Evolutionary conservation across 2,888 invertebrate genomes (phyloP).

Genomic region (Scaptomyza flava): DNA sequence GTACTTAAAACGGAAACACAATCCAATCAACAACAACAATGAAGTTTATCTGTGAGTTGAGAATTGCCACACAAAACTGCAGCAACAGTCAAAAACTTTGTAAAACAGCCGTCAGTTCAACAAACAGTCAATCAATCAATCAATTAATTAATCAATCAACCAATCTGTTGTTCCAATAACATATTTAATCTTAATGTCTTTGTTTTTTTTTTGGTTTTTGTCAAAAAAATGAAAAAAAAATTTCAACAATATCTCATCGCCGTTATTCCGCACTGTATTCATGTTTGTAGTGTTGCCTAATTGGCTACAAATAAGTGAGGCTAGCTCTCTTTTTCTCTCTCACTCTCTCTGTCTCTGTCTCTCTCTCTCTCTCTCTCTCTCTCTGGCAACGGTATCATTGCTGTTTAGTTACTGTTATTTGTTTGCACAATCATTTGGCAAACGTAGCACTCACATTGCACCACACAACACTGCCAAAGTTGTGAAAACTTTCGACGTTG

Average conservation of each 20-base stretch:
- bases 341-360: too few relatives aligned
- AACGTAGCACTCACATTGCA: conserved; percentile 49
- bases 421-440: conserved; percentile 38
- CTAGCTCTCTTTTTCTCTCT: neutral
- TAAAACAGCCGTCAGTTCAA: conserved; percentile 10
- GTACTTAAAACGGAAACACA: conserved; percentile 52
- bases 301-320: conserved; percentile 9
- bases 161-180: conserved; percentile 1
- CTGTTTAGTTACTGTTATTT: conserved; percentile 32
- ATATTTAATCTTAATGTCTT: neutral
- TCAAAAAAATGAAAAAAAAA: neutral
- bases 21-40: conserved; percentile 47
- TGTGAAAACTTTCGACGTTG: conserved; percentile 26
- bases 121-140: conserved; percentile 16
- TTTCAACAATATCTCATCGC: conserved; percentile 1
- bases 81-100: conserved; percentile 31
- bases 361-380: neutral
- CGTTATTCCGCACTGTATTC: conserved; percentile 2
- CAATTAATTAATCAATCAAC: conserved; percentile 3
- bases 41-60: conserved; percentile 40
- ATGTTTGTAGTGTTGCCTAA: conserved; percentile 2
- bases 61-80: conserved; percentile 41
- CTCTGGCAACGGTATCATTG: conserved; percentile 17
- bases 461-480: conserved; percentile 35
- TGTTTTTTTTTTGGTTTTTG: too few relatives aligned